Evolutionary conservation across 2,888 invertebrate genomes (phyloP), one percentile per base, ranked within the genome.

Genomic region (Cephus spinipes): DNA sequence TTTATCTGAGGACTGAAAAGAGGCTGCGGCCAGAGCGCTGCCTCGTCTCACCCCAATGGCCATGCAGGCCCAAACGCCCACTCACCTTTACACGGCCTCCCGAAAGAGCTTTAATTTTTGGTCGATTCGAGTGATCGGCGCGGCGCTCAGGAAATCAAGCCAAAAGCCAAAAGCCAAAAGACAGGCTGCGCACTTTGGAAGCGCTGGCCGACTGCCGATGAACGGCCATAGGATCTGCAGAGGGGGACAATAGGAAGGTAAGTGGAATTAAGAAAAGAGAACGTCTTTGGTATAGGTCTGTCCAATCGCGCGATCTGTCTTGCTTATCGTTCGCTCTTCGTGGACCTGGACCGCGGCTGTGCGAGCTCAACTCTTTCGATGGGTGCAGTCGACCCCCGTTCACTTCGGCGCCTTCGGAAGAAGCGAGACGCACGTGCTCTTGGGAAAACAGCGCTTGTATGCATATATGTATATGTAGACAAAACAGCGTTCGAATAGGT

Each of bases 1-100:
- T 73, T 73, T 34, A 6, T 73, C 73, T 0, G 79, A 79, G 77
- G 80, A 79, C 76, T 15, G 36, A 4, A 4, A 15, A 15, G 36
- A 4, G 36, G 36, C 36, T 11, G 35, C 35, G 79, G 78, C 75
- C 40, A 32, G 34, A 76, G 35, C 36, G 36, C 73, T 34, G 9
- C 34, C 73, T 73, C 73, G 2, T 73, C 32, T 34, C 4, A 12
- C 3, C 36, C 12, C 36, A 12, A 12, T 12, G 36, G 12, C 3
- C 36, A 12, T 36, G 36, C 36, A 36, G 12, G 11, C 12, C 35
- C 35, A 35, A 12, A 3, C 2, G n/a, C 71, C 30, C 71, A 31
- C 71, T n/a, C 71, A 6, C n/a, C 32, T 9, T 23, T 4, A 4
- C 34, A 12, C 73, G 23, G 32, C 35, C n/a, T 69, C 71, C 11